A percentile compares a stretch with the other conserved stretches of the same genome.
Evolutionary conservation across 2,888 invertebrate species (phyloP).

Genomic region (Chloroclystis v-ata): DNA sequence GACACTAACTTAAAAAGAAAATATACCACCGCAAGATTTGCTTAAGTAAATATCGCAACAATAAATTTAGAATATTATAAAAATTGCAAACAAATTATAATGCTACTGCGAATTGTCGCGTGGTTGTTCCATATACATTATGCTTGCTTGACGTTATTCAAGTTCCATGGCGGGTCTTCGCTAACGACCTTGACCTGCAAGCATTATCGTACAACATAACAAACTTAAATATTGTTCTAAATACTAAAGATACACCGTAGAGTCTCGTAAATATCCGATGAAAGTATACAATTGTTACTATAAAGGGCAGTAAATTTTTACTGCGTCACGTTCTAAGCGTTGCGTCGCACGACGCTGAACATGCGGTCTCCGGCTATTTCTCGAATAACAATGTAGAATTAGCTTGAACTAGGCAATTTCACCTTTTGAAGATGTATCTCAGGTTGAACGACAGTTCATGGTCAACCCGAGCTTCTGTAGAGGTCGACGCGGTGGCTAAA

Average conservation of each 20-base stretch:
- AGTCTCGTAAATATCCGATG: too few species aligned
- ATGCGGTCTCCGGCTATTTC: conserved; percentile 9
- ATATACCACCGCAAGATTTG: conserved; percentile 10
- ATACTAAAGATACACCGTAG: too few species aligned
- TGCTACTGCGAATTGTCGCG: conserved; percentile 24
- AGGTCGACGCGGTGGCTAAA: conserved; percentile 26
- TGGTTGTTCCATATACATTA: conserved; percentile 29
- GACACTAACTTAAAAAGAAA: too few species aligned
- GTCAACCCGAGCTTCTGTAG: conserved; percentile 26
- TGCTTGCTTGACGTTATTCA: conserved; percentile 26
- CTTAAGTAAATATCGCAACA: conserved; percentile 10
- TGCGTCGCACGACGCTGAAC: conserved; percentile 1
- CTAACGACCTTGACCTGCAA: conserved; percentile 39
- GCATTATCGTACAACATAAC: conserved; percentile 25
- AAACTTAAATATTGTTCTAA: conserved; percentile 24
- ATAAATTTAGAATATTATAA: conserved; percentile 17
- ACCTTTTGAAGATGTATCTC: conserved; percentile 24
- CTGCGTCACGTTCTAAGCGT: conserved; percentile 9
- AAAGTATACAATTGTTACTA: not conserved
- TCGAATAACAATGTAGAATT: conserved; percentile 10
- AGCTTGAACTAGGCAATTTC: conserved; percentile 20
- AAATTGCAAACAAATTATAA: conserved; percentile 2
- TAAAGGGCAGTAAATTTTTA: conserved; percentile 7
- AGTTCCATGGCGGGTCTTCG: conserved; percentile 32
- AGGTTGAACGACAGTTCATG: conserved; percentile 32